These are phyloP conservation scores for Semaprochilodus insignis DNA, from an alignment of 2,797 vertebrate genomes.

Conservation along the genomic window DNA sequence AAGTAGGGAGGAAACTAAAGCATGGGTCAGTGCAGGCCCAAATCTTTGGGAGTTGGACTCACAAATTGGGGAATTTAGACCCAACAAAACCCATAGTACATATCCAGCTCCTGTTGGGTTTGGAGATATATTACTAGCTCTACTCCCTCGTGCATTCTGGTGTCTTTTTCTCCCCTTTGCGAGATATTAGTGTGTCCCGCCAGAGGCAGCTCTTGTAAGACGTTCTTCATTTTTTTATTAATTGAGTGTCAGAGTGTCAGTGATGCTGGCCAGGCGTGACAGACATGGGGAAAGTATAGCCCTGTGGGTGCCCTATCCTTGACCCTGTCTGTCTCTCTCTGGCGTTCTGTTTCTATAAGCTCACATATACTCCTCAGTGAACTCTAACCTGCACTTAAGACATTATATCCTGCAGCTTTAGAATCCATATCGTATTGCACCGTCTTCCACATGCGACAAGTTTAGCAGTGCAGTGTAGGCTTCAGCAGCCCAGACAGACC, in stretches of 20 bases:
- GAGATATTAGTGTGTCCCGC: slow-evolving; percentile 50
- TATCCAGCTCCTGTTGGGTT: neutral
- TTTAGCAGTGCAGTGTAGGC: slow-evolving; percentile 26
- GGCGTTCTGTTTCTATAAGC: neutral
- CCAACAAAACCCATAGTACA: neutral
- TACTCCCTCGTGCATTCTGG: neutral
- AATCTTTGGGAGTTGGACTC: neutral
- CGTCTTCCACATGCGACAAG: neutral
- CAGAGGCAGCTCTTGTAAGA: slow-evolving; percentile 45
- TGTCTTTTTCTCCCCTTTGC: neutral
- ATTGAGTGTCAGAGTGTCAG: slow-evolving; percentile 62
- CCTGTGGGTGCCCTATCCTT: slow-evolving; percentile 48
- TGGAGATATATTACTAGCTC: neutral
- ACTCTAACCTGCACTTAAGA: slow-evolving; percentile 43
- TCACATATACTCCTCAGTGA: slow-evolving; percentile 34
- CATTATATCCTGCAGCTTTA: neutral
- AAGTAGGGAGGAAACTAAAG: neutral
- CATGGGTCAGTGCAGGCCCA: neutral
- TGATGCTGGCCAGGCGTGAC: slow-evolving; percentile 53
- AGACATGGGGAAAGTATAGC: slow-evolving; percentile 47
- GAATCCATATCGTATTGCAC: slow-evolving; percentile 17
- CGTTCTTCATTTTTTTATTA: slow-evolving; percentile 64
- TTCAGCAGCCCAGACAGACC: slow-evolving; percentile 20
- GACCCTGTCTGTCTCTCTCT: slow-evolving; percentile 46
- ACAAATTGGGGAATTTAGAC: neutral